A percentile compares a stretch with the other conserved stretches of the same genome.
phyloP scores from a whole-genome alignment of 92 coral and sea anemone species.

The Porites rus region DNA sequence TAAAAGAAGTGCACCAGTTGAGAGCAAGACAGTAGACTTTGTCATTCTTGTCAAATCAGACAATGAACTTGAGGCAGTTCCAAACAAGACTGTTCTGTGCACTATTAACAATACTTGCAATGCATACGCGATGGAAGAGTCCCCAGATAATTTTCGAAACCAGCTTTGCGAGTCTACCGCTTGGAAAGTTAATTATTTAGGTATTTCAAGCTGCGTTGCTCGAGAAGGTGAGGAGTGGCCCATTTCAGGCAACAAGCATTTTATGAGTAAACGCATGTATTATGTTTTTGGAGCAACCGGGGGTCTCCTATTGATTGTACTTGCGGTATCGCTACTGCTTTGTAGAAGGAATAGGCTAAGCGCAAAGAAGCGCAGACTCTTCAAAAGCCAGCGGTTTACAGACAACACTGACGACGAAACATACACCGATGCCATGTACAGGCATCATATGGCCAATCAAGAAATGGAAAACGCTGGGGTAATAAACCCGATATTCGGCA shows the following conservation, averaged over 20 bases:
- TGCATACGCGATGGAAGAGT: neutral
- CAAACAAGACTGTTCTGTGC: constrained; percentile 11
- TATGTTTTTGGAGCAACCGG: constrained; percentile 57
- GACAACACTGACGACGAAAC: constrained; percentile 63
- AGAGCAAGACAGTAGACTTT: neutral
- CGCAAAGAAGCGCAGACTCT: constrained; percentile 16
- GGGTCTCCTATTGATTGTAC: constrained; percentile 46
- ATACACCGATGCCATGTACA: constrained; percentile 75
- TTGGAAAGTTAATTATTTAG: neutral
- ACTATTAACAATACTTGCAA: constrained; percentile 24
- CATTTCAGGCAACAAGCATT: neutral
- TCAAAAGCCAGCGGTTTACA: neutral
- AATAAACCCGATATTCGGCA: constrained; percentile 76
- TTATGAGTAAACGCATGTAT: constrained; percentile 14
- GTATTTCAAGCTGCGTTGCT: neutral
- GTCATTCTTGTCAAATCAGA: constrained; percentile 16
- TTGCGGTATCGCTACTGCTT: constrained; percentile 44
- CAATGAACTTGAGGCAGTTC: neutral
- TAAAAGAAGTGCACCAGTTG: constrained; percentile 13
- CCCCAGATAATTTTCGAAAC: neutral
- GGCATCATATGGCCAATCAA: constrained; percentile 77
- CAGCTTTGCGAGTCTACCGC: constrained; percentile 6
- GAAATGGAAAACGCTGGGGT: constrained; percentile 50
- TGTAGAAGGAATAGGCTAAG: constrained; percentile 44
- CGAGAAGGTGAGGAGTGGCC: constrained; percentile 3